These are phyloP conservation scores for Drosophila colorata DNA, from an alignment of 2,888 invertebrate species.

Conservation along the genomic window DNA sequence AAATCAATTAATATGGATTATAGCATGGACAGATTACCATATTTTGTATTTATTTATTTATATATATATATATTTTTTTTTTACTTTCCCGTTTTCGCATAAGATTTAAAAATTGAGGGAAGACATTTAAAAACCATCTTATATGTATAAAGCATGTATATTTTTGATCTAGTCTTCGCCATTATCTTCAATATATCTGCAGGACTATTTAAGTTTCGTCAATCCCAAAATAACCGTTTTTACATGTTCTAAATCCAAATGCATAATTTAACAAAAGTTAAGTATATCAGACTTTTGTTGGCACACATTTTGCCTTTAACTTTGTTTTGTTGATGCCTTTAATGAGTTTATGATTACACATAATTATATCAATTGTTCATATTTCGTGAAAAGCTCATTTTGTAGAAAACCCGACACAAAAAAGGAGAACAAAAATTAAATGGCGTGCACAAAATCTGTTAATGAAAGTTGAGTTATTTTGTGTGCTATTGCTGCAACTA, in stretches of 20 bases:
- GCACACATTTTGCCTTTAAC: neutral
- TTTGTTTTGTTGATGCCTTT: neutral
- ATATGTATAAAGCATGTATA: no score
- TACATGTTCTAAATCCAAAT: neutral
- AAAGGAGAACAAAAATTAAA: constrained; percentile 8
- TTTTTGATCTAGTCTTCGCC: no score
- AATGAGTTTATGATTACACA: constrained; percentile 21
- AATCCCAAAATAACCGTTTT: no score
- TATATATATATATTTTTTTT: no score
- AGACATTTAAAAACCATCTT: no score
- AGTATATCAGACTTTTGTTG: neutral
- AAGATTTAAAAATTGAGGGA: no score
- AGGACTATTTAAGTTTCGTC: no score
- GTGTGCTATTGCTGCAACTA: constrained; percentile 10
- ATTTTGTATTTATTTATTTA: no score
- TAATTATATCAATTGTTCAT: constrained; percentile 58
- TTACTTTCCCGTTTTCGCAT: no score
- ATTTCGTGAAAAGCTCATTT: constrained; percentile 38
- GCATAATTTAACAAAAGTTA: neutral
- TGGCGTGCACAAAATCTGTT: constrained; percentile 50
- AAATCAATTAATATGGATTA: no score
- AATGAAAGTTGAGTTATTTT: constrained; percentile 45
- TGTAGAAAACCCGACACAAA: neutral
- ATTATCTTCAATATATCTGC: no score
- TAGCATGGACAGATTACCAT: no score